Conservation (phyloP, 2,113 vertebrate species). For the Scalopus aquaticus region DNA sequence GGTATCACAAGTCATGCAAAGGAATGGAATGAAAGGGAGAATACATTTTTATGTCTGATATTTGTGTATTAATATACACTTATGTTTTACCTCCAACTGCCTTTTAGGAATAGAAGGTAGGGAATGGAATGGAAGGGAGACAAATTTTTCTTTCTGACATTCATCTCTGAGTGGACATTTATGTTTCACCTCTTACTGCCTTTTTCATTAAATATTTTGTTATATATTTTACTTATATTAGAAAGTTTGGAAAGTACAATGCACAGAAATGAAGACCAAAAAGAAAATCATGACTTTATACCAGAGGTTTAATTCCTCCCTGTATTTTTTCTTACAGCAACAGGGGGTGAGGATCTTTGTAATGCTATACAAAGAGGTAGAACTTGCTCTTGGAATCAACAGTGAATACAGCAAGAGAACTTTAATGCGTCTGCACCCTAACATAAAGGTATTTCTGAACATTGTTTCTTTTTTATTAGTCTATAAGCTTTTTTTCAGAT, state of each 20-base stretch:
- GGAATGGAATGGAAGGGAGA: neutral
- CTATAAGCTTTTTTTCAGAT: neutral
- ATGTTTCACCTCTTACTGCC: neutral
- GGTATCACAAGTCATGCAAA: neutral
- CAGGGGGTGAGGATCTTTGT: conserved; percentile 95
- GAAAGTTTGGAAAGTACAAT: neutral
- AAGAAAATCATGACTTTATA: neutral
- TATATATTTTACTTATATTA: neutral
- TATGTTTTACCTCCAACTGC: neutral
- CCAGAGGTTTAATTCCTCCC: neutral
- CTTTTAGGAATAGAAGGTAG: neutral
- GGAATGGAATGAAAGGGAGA: neutral
- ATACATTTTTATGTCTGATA: neutral
- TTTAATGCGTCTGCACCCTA: conserved; percentile 90
- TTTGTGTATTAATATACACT: neutral
- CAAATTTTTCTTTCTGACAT: neutral
- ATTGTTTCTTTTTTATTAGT: neutral
- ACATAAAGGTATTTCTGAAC: conserved; percentile 91
- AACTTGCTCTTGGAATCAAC: conserved; percentile 97
- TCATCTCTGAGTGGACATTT: neutral
- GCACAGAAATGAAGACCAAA: neutral
- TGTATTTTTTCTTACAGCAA: conserved; percentile 87
- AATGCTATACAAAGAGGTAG: conserved; percentile 98
- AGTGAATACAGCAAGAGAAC: conserved; percentile 97
- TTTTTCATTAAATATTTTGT: neutral